Evolutionary conservation across 2,888 invertebrate species (phyloP), one percentile per base, ranked within the genome.

Genomic region (Nymphalis urticae): DNA sequence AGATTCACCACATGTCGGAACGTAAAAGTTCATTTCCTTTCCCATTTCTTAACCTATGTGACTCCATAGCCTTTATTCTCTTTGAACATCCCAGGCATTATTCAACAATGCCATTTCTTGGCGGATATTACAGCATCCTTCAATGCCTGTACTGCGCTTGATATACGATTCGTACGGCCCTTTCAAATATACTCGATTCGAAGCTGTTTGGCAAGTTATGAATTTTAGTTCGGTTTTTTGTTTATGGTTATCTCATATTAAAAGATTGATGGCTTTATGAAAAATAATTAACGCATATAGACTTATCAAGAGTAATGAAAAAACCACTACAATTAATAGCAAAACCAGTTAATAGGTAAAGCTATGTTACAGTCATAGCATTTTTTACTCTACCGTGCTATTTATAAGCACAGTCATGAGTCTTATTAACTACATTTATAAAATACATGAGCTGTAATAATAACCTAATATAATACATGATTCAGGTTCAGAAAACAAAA

Each of bases 61-160:
- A 74, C 71, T 67, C 60, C 67, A 62, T 65, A 70, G 63, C 65
- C 61, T 72, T 72, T 64, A 72, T 73, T 70, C 73, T 60, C 60
- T 60, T 67, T 69, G 16, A 56, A 73, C 73, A 71, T 69, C 72
- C 66, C 64, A 69, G 69, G 68, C 74, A 76, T 73, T 72, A 70
- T 72, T 74, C 76, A 73, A 69, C 69, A 69, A 74, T 79, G 79
- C 84, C 79, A 86, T 88, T 88, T 81, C 83, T 79, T 75, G 75
- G 82, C 88, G 89, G 90, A 90, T 90, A 90, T 90, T 89, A 86
- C 83, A 81, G 80, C 85, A 90, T 90, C 88, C 82, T 82, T 90
- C 90, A 89, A 80, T 80, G 82, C 82, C 83, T 84, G 79, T 75
- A 71, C 73, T 72, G 77, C 69, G 74, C 78, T 77, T 86, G 85